Conservation (phyloP, 2,888 invertebrate species). For the Cenopis cana region DNA sequence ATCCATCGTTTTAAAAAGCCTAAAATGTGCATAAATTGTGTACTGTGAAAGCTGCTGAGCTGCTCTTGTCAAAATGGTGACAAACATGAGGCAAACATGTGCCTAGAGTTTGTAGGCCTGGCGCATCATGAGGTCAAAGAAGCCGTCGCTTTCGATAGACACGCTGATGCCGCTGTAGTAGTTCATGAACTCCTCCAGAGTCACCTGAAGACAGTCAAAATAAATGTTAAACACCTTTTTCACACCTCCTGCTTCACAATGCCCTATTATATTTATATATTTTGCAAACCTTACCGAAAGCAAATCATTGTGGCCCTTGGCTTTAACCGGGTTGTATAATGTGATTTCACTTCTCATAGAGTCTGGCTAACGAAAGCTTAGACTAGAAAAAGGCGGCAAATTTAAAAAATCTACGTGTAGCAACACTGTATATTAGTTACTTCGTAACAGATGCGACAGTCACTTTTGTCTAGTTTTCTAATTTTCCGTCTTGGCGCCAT, state of each 20-base stretch:
- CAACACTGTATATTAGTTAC: too few relatives aligned
- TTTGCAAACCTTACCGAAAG: too few relatives aligned
- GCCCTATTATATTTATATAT: too few relatives aligned
- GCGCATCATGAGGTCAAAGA: conserved; percentile 97
- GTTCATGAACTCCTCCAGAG: conserved; percentile 96
- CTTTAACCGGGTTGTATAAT: too few relatives aligned
- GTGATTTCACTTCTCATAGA: too few relatives aligned
- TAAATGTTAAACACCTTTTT: neutral
- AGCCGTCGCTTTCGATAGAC: conserved; percentile 96
- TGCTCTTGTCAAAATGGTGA: conserved; percentile 6
- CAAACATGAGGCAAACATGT: neutral
- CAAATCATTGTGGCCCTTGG: too few relatives aligned
- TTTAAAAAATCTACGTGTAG: too few relatives aligned
- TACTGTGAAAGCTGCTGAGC: conserved; percentile 14
- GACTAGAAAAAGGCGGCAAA: too few relatives aligned
- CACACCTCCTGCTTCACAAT: neutral
- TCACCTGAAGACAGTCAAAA: conserved; percentile 88
- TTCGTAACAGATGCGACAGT: too few relatives aligned
- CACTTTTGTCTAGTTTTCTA: too few relatives aligned
- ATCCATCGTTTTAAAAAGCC: conserved; percentile 6
- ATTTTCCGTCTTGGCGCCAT: too few relatives aligned
- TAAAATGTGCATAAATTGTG: conserved; percentile 15
- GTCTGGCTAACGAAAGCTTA: too few relatives aligned
- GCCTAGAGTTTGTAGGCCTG: conserved; percentile 94
- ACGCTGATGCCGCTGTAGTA: conserved; percentile 98